Conservation (phyloP, 2,113 vertebrate genomes). For the Hucho hucho region DNA sequence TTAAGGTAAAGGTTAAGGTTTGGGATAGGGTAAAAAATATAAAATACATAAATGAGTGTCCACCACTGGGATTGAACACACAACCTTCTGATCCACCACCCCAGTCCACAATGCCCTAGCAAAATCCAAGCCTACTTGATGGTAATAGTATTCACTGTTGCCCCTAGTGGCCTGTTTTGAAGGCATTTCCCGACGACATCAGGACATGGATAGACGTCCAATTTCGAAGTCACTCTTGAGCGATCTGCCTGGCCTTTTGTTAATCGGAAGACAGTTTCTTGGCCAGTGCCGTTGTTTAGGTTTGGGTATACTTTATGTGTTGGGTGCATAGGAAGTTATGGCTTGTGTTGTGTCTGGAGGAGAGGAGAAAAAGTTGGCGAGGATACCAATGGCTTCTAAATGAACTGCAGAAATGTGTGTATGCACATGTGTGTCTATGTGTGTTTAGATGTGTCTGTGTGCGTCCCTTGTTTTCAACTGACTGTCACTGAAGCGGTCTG, state of each 20-base stretch:
- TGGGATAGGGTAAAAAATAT: too few relatives aligned
- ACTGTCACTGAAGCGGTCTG: slow-evolving; percentile 59
- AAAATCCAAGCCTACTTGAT: too few relatives aligned
- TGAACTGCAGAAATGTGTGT: slow-evolving; percentile 59
- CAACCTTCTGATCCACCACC: too few relatives aligned
- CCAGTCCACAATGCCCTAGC: too few relatives aligned
- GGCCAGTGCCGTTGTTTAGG: slow-evolving; percentile 46
- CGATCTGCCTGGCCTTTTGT: slow-evolving; percentile 38
- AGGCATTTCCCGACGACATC: too few relatives aligned
- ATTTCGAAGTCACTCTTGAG: too few relatives aligned
- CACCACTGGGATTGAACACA: too few relatives aligned
- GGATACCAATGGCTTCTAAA: slow-evolving; percentile 44
- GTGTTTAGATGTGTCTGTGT: slow-evolving; percentile 53
- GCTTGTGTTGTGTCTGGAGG: slow-evolving; percentile 68
- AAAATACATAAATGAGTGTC: too few relatives aligned
- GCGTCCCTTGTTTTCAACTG: slow-evolving; percentile 42
- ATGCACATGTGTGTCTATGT: slow-evolving; percentile 18
- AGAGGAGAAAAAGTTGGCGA: slow-evolving; percentile 54
- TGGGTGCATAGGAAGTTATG: slow-evolving; percentile 44
- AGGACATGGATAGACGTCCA: too few relatives aligned
- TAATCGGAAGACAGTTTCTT: slow-evolving; percentile 29
- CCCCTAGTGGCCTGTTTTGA: too few relatives aligned
- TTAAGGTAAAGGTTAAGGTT: too few relatives aligned
- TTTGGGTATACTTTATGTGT: slow-evolving; percentile 43
- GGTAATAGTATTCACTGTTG: slow-evolving; percentile 1